Evolutionary conservation across 1,140 invertebrate genomes (phyloP).

Genomic region (Leptestheria dahalacensis): DNA sequence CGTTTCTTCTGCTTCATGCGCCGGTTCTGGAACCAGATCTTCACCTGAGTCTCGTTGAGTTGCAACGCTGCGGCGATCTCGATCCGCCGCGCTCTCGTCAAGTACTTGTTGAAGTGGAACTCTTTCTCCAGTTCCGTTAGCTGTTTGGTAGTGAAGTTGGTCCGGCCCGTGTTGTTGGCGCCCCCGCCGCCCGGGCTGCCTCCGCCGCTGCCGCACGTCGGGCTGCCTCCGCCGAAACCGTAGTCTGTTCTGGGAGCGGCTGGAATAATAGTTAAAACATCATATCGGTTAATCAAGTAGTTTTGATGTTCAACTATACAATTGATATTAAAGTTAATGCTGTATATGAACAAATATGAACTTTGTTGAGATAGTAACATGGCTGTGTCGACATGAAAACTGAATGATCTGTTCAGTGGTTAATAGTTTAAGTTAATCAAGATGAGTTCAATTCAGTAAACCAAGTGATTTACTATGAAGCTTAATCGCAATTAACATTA

Average conservation of each 20-base stretch:
- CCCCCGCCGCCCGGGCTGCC: slow-evolving; percentile 41
- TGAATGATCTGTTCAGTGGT: too few species aligned
- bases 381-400: too few species aligned
- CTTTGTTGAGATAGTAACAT: too few species aligned
- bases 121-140: slow-evolving; percentile 97
- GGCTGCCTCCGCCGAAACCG: slow-evolving; percentile 13
- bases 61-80: slow-evolving; percentile 93
- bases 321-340: too few species aligned
- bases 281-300: too few species aligned
- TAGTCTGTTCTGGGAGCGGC: slow-evolving; percentile 21
- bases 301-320: too few species aligned
- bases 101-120: slow-evolving; percentile 98
- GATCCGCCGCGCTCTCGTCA: slow-evolving; percentile 86
- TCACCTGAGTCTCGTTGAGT: slow-evolving; percentile 91
- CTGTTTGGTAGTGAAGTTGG: slow-evolving; percentile 98
- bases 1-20: slow-evolving; percentile 88
- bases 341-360: too few species aligned
- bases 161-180: slow-evolving; percentile 50
- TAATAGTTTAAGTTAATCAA: too few species aligned
- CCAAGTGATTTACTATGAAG: too few species aligned
- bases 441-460: too few species aligned
- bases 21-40: slow-evolving; percentile 85
- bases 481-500: too few species aligned
- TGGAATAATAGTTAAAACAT: slow-evolving; percentile 4
- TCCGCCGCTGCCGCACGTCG: slow-evolving; percentile 13